Conservation (phyloP, 2,888 invertebrate genomes). For the Actias luna region DNA sequence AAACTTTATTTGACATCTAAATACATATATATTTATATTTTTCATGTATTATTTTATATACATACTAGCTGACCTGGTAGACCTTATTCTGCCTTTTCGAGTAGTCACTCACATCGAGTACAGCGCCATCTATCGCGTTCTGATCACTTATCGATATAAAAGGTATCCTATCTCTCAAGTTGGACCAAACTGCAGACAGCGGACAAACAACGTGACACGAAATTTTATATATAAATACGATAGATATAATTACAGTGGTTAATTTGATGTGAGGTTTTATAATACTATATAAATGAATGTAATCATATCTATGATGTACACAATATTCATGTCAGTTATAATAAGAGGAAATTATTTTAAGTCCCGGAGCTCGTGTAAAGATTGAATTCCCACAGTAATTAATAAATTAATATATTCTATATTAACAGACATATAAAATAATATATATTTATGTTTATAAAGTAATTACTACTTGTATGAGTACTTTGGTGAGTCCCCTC, state of each 20-base stretch:
- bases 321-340: background rate
- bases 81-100: too few relatives aligned
- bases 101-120: too few relatives aligned
- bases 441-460: background rate
- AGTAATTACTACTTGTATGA: background rate
- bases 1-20: too few relatives aligned
- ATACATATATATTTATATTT: too few relatives aligned
- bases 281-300: background rate
- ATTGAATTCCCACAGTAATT: background rate
- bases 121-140: too few relatives aligned
- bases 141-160: too few relatives aligned
- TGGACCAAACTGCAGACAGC: too few relatives aligned
- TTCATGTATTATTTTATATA: too few relatives aligned
- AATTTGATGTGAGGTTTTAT: background rate
- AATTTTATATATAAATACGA: too few relatives aligned
- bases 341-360: background rate
- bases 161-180: too few relatives aligned
- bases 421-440: background rate
- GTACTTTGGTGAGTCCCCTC: constrained; percentile 5
- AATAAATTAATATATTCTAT: background rate
- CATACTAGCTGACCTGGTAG: too few relatives aligned
- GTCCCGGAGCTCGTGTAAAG: background rate
- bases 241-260: background rate
- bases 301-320: background rate
- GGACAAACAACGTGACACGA: too few relatives aligned